Evolutionary conservation across 2,113 vertebrate species (phyloP), one percentile per base, ranked within the genome.

Genomic region (Origma solitaria): DNA sequence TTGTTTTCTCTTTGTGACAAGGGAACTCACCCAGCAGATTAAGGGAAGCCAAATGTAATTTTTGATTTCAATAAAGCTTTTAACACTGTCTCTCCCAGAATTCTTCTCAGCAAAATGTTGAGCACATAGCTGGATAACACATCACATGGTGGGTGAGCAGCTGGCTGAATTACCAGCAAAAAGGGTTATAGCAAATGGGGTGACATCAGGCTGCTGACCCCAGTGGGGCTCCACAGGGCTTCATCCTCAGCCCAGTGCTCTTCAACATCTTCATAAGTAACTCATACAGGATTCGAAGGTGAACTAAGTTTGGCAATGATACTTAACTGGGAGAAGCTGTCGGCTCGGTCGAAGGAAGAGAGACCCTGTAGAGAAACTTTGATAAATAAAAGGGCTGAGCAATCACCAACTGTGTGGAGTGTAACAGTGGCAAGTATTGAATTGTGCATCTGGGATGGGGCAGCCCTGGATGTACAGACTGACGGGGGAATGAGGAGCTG

Each of bases 281-380:
- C 27, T 44, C 1, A 3, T 54, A 33, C 27, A 27, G 18, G 3
- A 44, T 77, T 51, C 0, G 0, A 44, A 60, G 15, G 6, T 11
- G 18, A 18, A 22, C 7, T 22, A 18, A 7, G 2, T 44, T 66
- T 33, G 44, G 33, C 25, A 47, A 13, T 20, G 30, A 65, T 23
- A 65, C 23, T 40, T 38, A 47, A 17, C 6, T 45, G 28, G n/a
- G 23, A 68, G 24, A 42, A 58, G 22, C 9, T 58, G 6, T 19
- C 11, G 21, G 14, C 18, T 27, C 23, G 7, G 9, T 37, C 23
- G 20, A 37, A 58, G 11, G 54, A 8, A 47, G n/a, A 60, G 56
- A 49, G 18, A 16, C 22, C 13, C 30, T 16, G 17, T 10, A 51
- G 30, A 50, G 30, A 77, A 33, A 16, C 16, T 7, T 10, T 21